Conservation (phyloP, 2,888 invertebrate species). For the Hecatera dysodea region DNA sequence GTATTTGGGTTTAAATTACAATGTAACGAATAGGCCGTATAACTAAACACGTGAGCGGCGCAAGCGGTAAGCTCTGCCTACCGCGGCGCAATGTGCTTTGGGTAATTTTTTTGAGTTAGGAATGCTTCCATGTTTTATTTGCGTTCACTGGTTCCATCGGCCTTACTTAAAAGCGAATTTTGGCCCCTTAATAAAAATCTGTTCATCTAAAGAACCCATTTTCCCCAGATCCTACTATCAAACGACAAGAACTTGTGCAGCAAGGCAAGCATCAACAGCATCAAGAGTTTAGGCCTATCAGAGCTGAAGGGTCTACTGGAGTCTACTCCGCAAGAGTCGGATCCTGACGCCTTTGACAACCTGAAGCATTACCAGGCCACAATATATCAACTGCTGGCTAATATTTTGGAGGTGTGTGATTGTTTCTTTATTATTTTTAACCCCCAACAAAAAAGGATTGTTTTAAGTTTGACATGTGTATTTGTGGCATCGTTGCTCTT, state of each 20-base stretch:
- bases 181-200: neutral
- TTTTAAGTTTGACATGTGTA: too few species aligned
- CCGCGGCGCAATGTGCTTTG: too few species aligned
- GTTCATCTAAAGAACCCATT: neutral
- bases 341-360: conserved; percentile 70
- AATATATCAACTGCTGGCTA: conserved; percentile 74
- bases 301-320: conserved; percentile 72
- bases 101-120: too few species aligned
- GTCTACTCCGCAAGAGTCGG: conserved; percentile 69
- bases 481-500: too few species aligned
- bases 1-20: too few species aligned
- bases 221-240: conserved; percentile 89
- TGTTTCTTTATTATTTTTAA: neutral
- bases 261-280: conserved; percentile 88
- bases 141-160: too few species aligned
- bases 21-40: too few species aligned
- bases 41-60: too few species aligned
- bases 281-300: conserved; percentile 76
- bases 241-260: conserved; percentile 91
- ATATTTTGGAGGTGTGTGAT: conserved; percentile 71
- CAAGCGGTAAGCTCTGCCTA: too few species aligned
- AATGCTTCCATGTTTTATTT: too few species aligned
- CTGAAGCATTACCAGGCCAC: conserved; percentile 73
- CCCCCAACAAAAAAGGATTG: too few species aligned
- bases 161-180: too few species aligned